phyloP scores from a whole-genome alignment of 2,113 vertebrate species.

The Mystacornis crossleyi region DNA sequence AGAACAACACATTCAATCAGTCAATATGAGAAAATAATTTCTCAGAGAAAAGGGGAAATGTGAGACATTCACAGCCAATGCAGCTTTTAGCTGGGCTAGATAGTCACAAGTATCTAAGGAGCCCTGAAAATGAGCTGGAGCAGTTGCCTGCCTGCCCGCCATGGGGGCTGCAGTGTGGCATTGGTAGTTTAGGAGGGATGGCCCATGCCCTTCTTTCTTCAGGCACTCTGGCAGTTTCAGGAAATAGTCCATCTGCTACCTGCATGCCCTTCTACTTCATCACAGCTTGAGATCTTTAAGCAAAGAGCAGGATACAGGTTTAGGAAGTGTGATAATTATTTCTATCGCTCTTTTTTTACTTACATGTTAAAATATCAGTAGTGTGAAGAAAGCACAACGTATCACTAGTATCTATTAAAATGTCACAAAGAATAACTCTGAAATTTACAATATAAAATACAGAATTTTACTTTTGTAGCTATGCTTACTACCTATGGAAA shows the following conservation, averaged over 20 bases:
- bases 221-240: background rate
- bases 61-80: background rate
- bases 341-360: background rate
- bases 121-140: background rate
- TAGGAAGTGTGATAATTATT: background rate
- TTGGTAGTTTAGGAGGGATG: background rate
- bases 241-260: background rate
- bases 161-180: rapidly evolving
- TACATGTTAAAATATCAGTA: background rate
- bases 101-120: background rate
- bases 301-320: background rate
- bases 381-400: background rate
- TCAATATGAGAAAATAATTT: background rate
- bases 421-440: background rate
- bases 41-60: background rate
- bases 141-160: rapidly evolving
- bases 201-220: background rate
- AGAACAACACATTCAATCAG: background rate
- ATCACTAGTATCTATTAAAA: background rate
- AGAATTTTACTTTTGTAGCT: background rate
- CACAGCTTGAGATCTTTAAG: background rate
- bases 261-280: background rate
- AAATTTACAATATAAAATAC: background rate
- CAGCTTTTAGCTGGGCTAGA: background rate
- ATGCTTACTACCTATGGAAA: background rate